A percentile compares a stretch with the other conserved stretches of the same genome.
Conservation (phyloP, 2,888 invertebrate genomes). For the Apodemia hepburni region DNA sequence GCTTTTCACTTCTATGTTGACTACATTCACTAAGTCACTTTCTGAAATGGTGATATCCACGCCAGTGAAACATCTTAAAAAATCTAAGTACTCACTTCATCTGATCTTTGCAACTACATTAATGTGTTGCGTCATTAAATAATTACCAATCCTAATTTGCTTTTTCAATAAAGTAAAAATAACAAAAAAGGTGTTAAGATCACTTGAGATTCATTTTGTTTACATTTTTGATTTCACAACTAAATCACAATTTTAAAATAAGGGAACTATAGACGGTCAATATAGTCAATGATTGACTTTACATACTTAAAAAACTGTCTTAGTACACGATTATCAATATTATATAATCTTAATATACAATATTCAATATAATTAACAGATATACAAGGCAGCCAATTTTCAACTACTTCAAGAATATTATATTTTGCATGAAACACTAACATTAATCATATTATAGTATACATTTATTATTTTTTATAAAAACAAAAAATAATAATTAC, state of each 20-base stretch:
- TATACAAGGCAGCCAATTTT: conserved; percentile 15
- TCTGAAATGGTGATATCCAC: not conserved
- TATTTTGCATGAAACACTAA: conserved; percentile 6
- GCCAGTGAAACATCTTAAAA: conserved; percentile 5
- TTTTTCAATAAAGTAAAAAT: not conserved
- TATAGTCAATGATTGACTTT: not conserved
- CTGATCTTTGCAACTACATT: not conserved
- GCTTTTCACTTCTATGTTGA: not conserved
- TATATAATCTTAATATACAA: conserved; percentile 7
- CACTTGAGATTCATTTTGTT: conserved; percentile 7
- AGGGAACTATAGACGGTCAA: not conserved
- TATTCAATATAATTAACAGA: conserved; percentile 15
- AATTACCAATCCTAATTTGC: not conserved
- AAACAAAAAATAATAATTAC: not conserved
- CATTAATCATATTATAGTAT: not conserved
- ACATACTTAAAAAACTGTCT: not conserved
- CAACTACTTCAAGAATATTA: conserved; percentile 4
- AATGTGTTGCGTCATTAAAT: not conserved
- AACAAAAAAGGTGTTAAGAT: not conserved
- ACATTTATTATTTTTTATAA: not conserved
- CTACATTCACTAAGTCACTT: conserved; percentile 1
- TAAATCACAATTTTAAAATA: not conserved
- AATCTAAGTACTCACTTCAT: not conserved
- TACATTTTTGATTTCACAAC: not conserved
- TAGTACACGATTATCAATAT: conserved; percentile 1